phyloP scores from a whole-genome alignment of 2,888 invertebrate genomes.

The Apocheima hispidaria region DNA sequence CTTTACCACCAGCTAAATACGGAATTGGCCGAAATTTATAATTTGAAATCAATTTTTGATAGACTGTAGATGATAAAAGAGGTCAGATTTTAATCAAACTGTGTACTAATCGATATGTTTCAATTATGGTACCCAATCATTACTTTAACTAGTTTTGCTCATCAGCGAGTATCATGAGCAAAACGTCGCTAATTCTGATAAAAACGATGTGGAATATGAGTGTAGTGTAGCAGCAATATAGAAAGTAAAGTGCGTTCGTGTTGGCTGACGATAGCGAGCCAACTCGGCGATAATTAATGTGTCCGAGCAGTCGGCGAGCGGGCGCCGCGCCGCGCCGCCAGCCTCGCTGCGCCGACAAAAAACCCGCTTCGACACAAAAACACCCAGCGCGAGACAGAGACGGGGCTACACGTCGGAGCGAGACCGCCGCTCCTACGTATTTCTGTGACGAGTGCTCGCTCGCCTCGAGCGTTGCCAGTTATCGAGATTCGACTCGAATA shows the following conservation, averaged over 20 bases:
- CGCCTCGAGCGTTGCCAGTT: constrained; percentile 80
- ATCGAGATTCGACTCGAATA: constrained; percentile 77
- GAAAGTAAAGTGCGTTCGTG: constrained; percentile 83
- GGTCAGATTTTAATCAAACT: constrained; percentile 14
- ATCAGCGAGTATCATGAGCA: not conserved
- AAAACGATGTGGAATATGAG: constrained; percentile 55
- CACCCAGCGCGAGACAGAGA: constrained; percentile 76
- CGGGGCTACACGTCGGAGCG: constrained; percentile 60
- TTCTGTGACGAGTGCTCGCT: constrained; percentile 82
- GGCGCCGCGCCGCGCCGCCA: constrained; percentile 72
- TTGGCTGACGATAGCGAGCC: constrained; percentile 68
- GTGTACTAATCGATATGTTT: constrained; percentile 3
- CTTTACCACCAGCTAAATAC: constrained; percentile 15
- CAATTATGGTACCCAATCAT: not conserved
- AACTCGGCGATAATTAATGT: constrained; percentile 83
- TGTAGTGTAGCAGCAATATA: constrained; percentile 70
- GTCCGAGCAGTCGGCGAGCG: constrained; percentile 79
- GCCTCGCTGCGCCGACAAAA: constrained; percentile 78
- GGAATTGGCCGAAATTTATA: constrained; percentile 7
- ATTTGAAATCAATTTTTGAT: not conserved
- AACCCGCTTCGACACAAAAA: constrained; percentile 85
- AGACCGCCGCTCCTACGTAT: constrained; percentile 73
- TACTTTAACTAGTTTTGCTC: not conserved
- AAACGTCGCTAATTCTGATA: constrained; percentile 33
- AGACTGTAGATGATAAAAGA: not conserved